These are phyloP conservation scores for Paedocypris sp. DNA, from an alignment of 2,113 vertebrate genomes.

Conservation along the genomic window DNA sequence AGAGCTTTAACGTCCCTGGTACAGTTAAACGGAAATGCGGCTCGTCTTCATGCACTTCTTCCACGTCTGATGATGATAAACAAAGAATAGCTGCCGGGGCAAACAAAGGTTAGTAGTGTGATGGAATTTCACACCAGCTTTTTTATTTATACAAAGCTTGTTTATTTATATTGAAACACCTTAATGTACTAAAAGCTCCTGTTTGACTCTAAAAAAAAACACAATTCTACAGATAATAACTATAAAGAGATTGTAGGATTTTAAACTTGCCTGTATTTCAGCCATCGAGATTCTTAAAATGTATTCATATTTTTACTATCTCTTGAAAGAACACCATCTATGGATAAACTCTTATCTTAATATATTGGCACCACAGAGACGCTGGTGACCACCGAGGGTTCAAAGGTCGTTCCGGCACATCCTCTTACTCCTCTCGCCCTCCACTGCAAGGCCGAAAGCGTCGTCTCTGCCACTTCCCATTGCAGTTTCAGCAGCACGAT, in stretches of 20 bases:
- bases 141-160: too few species aligned
- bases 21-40: slow-evolving; percentile 76
- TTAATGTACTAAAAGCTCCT: too few species aligned
- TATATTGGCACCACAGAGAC: slow-evolving; percentile 48
- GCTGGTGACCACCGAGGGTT: slow-evolving; percentile 50
- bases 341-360: background rate
- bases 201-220: too few species aligned
- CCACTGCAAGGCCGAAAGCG: slow-evolving; percentile 80
- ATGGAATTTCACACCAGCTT: too few species aligned
- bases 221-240: too few species aligned
- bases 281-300: too few species aligned
- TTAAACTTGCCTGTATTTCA: too few species aligned
- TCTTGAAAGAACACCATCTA: too few species aligned
- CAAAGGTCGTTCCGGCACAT: slow-evolving; percentile 43
- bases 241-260: too few species aligned
- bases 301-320: too few species aligned
- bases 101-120: slow-evolving; percentile 41
- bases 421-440: slow-evolving; percentile 68
- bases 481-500: slow-evolving; percentile 93
- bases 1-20: slow-evolving; percentile 76
- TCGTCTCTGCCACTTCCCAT: slow-evolving; percentile 76
- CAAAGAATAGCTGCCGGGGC: slow-evolving; percentile 43
- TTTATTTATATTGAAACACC: too few species aligned
- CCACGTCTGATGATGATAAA: slow-evolving; percentile 72
- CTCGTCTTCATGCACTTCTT: slow-evolving; percentile 71